Percentiles rank a stretch among this genome's conserved stretches.
phyloP scores from a whole-genome alignment of 1,140 invertebrate genomes.

The Penaeus vannamei region DNA sequence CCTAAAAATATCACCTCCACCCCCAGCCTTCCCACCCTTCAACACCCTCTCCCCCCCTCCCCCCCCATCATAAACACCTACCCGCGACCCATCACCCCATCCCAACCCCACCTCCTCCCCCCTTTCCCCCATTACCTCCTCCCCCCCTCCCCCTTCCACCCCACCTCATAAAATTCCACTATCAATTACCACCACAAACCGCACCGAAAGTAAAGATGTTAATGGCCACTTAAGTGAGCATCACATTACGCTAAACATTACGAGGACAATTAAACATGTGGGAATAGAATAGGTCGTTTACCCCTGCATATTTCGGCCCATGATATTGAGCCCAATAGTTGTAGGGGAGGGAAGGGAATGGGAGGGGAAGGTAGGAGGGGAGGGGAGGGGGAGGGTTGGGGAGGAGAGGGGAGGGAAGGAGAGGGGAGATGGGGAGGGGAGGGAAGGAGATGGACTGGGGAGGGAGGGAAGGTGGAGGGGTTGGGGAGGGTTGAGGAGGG shows the following conservation, averaged over 20 bases:
- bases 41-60: too few relatives aligned
- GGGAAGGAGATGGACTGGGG: too few relatives aligned
- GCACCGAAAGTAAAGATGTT: conserved; percentile 25
- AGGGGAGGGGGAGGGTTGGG: too few relatives aligned
- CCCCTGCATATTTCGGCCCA: conserved; percentile 43
- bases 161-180: background rate
- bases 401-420: too few relatives aligned
- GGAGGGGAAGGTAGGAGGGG: too few relatives aligned
- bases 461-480: too few relatives aligned
- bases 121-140: background rate
- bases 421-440: too few relatives aligned
- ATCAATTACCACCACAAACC: conserved; percentile 34
- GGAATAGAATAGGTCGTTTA: conserved; percentile 56
- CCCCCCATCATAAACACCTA: too few relatives aligned
- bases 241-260: conserved; percentile 44
- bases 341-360: conserved; percentile 33
- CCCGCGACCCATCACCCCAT: too few relatives aligned
- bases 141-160: background rate
- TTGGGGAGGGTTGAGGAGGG: too few relatives aligned
- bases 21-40: too few relatives aligned
- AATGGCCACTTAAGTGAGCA: conserved; percentile 42
- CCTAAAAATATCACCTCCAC: too few relatives aligned
- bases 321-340: conserved; percentile 37
- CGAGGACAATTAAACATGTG: conserved; percentile 45
- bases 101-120: background rate